Conservation (phyloP, 2,888 invertebrate species). For the Ptilodon capucinus region DNA sequence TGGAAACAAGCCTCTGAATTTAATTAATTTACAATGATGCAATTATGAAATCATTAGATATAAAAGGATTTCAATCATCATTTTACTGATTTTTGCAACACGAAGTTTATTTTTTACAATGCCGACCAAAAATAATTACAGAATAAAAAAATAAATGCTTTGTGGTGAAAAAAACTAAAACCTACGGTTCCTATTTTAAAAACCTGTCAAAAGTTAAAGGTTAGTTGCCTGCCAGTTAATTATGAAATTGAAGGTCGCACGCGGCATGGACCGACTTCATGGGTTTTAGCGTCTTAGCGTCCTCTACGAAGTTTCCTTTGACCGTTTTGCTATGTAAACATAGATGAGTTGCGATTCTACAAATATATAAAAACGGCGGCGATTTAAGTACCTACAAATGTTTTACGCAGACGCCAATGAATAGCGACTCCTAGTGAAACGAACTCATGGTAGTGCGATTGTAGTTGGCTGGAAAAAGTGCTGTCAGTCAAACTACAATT, state of each 20-base stretch:
- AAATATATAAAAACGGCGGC: too few relatives aligned
- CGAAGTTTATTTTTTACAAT: neutral
- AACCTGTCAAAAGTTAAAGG: neutral
- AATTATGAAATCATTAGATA: neutral
- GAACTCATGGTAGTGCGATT: too few relatives aligned
- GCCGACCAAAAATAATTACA: neutral
- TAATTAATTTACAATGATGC: neutral
- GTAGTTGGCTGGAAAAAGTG: neutral
- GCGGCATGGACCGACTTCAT: neutral
- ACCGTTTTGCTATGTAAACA: neutral
- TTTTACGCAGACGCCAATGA: too few relatives aligned
- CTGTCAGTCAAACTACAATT: constrained; percentile 1
- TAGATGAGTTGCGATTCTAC: neutral
- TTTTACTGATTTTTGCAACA: neutral
- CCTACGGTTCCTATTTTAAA: neutral
- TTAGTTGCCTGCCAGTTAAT: neutral
- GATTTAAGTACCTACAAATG: too few relatives aligned
- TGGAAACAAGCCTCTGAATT: neutral
- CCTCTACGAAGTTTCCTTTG: neutral
- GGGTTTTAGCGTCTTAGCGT: neutral
- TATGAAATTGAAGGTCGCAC: neutral
- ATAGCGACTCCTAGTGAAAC: too few relatives aligned
- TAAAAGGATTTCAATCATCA: neutral
- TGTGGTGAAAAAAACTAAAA: neutral
- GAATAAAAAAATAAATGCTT: neutral